phyloP scores from a whole-genome alignment of 2,888 invertebrate genomes.

The Eucera pruinosa region DNA sequence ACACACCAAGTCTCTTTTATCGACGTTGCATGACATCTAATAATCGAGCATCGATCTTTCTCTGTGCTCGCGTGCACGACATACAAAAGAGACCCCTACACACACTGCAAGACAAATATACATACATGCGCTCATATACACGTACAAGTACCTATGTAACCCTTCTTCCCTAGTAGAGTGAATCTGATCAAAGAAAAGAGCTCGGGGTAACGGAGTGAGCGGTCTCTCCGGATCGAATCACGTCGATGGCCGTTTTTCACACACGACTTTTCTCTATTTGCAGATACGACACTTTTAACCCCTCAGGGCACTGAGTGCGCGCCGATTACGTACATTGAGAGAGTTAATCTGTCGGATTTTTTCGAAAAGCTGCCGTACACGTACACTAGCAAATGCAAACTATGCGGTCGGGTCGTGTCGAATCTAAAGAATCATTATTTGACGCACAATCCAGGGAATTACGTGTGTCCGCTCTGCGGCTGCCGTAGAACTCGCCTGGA shows the following conservation, averaged over 20 bases:
- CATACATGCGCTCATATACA: background rate
- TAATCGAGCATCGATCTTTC: conserved; percentile 48
- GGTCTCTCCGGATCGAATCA: conserved; percentile 41
- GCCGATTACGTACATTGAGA: conserved; percentile 74
- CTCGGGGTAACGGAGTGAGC: conserved; percentile 11
- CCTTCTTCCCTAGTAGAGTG: conserved; percentile 21
- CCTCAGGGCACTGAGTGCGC: conserved; percentile 74
- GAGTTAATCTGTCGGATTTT: conserved; percentile 75
- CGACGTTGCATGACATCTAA: conserved; percentile 44
- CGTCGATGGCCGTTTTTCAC: conserved; percentile 55
- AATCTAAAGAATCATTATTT: conserved; percentile 80
- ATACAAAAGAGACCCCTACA: background rate
- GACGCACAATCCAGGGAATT: conserved; percentile 79
- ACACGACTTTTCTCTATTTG: conserved; percentile 76
- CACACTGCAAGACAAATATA: background rate
- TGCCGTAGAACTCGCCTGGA: conserved; percentile 78
- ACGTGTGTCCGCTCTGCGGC: conserved; percentile 79
- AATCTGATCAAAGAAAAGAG: conserved; percentile 22
- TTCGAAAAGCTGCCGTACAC: conserved; percentile 75
- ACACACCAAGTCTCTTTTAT: conserved; percentile 31
- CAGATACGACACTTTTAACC: conserved; percentile 79
- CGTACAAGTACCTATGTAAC: conserved; percentile 11
- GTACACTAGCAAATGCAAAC: conserved; percentile 78
- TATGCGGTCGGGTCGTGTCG: conserved; percentile 81
- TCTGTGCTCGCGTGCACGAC: conserved; percentile 20